These are phyloP conservation scores for Stigmatopora nigra DNA, from an alignment of 2,113 vertebrate species.

Conservation along the genomic window DNA sequence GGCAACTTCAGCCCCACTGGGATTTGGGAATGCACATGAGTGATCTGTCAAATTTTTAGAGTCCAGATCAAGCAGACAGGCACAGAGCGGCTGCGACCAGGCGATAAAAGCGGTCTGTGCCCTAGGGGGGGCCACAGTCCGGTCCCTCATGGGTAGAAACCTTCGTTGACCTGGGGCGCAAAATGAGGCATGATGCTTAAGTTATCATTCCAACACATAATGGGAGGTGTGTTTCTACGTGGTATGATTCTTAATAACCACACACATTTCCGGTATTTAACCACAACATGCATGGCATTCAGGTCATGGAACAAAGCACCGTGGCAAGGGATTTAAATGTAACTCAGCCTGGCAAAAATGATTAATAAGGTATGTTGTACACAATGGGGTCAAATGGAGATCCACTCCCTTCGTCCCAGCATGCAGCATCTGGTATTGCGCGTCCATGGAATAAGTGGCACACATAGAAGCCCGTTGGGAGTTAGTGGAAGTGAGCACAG, in stretches of 20 bases:
- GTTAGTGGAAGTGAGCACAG: conserved; percentile 24
- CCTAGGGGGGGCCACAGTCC: conserved; percentile 35
- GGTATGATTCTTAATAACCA: not conserved
- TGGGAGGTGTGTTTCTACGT: not conserved
- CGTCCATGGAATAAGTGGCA: conserved; percentile 39
- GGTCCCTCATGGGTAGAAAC: conserved; percentile 23
- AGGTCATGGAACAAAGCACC: conserved; percentile 10
- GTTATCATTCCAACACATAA: not conserved
- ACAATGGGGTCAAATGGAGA: conserved; percentile 52
- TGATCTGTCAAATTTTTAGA: conserved; percentile 48
- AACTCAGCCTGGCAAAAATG: conserved; percentile 21
- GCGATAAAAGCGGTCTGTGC: conserved; percentile 43
- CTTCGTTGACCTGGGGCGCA: conserved; percentile 33
- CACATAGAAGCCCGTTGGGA: conserved; percentile 36
- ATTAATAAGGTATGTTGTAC: conserved; percentile 52
- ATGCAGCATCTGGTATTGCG: conserved; percentile 43
- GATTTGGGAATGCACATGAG: conserved; percentile 52
- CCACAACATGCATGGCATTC: conserved; percentile 17
- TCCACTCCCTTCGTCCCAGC: conserved; percentile 14
- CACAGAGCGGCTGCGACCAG: conserved; percentile 43
- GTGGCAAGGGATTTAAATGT: conserved; percentile 18
- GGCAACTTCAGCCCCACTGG: conserved; percentile 32
- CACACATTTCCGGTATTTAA: not conserved
- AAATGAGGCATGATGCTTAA: not conserved
- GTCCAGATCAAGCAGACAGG: conserved; percentile 43